Evolutionary conservation across 2,888 invertebrate genomes (phyloP).

Genomic region (Sinodicranocentrus sp.): DNA sequence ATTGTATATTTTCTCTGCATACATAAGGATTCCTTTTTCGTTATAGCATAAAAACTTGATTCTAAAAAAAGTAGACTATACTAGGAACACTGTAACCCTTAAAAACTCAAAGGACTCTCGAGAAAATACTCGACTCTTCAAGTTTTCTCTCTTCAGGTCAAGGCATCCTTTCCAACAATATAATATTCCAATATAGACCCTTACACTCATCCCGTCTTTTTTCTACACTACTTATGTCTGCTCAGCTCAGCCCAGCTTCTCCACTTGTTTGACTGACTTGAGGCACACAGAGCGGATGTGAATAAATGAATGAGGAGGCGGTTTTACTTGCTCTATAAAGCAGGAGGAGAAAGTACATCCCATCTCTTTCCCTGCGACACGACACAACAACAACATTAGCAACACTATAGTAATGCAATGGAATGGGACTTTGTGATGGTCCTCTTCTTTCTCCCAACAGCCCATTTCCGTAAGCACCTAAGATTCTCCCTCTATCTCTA

Average conservation of each 20-base stretch:
- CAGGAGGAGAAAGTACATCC: not conserved
- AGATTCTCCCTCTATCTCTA: conserved; percentile 22
- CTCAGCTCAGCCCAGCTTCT: too few species aligned
- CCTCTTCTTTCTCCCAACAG: conserved; percentile 38
- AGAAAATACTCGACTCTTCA: conserved; percentile 51
- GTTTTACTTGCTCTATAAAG: conserved; percentile 9
- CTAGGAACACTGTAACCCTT: conserved; percentile 22
- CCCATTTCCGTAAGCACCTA: conserved; percentile 61
- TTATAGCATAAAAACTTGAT: too few species aligned
- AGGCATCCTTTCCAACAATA: conserved; percentile 17
- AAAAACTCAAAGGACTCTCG: conserved; percentile 36
- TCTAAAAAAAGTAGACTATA: not conserved
- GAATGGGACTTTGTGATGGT: not conserved
- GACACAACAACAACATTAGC: conserved; percentile 4
- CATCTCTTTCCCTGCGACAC: conserved; percentile 3
- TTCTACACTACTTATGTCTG: too few species aligned
- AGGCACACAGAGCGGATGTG: not conserved
- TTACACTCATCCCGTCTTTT: not conserved
- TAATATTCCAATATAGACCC: too few species aligned
- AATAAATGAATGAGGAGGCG: conserved; percentile 19
- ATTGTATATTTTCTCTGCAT: too few species aligned
- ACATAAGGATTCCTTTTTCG: too few species aligned
- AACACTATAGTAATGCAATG: not conserved
- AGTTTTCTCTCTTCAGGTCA: conserved; percentile 57
- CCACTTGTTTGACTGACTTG: conserved; percentile 1